Evolutionary conservation across 2,888 invertebrate genomes (phyloP), one percentile per base, ranked within the genome.

Genomic region (Rotaria magnacalcarata): DNA sequence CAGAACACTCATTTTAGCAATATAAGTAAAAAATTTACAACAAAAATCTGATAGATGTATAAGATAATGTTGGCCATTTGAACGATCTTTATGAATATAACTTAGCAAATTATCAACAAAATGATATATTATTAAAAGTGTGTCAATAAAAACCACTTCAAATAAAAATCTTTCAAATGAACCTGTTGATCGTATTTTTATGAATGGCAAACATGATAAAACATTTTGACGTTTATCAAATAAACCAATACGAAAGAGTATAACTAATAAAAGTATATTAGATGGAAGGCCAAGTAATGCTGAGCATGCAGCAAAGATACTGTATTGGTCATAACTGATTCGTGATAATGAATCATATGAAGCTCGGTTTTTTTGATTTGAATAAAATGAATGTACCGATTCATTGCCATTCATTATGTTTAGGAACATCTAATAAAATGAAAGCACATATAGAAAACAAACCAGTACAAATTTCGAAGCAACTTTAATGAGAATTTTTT

Each of bases 11-110:
- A 80, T 80, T 80, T 80, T 80, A 43, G 75, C 75, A 47, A 80
- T 47, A 47, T 80, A 80, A 24, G 75, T 80, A 80, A 80, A 80
- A 47, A 80, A 80, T 80, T 80, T 80, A 80, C 75, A 80, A 80
- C 75, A 80, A 47, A 80, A 80, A 80, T 80, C 75, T 8, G 75
- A 80, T 47, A 80, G 11, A 80, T 80, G 75, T 24, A 80, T 80
- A 14, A 80, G 75, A 80, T 80, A 47, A 80, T 80, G 75, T 80
- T 80, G 75, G 16, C 75, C 75, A 47, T 47, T 19, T 47, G 75
- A 80, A 6, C 75, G 75, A 11, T 80, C 75, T 11, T 43, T 43
- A 43, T 41, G 21, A 10, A 80, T 80, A 47, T 80, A 80, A 80
- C 75, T 80, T 47, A 80, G n/a, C 47, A 80, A 47, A 47, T 80